These are phyloP conservation scores for Melanogrammus aeglefinus DNA, from an alignment of 2,797 vertebrate genomes.

Conservation along the genomic window DNA sequence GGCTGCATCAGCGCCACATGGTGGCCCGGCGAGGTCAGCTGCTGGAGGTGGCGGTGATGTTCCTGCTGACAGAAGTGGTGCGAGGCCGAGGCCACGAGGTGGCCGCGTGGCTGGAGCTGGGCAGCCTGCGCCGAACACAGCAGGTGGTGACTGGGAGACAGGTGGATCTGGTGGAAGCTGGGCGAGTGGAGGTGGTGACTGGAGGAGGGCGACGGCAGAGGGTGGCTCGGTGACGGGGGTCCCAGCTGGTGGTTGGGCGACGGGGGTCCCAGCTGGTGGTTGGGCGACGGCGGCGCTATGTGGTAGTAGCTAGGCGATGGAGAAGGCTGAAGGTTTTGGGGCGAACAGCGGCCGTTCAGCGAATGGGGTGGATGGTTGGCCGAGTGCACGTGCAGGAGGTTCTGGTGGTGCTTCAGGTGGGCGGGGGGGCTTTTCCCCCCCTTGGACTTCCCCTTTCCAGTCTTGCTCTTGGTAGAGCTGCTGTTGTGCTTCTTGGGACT, in stretches of 20 bases:
- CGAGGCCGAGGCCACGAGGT: slow-evolving; percentile 44
- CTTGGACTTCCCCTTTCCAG: slow-evolving; percentile 64
- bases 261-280: slow-evolving; percentile 39
- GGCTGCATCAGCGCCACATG: slow-evolving; percentile 48
- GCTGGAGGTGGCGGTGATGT: slow-evolving; percentile 31
- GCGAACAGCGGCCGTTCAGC: slow-evolving; percentile 38
- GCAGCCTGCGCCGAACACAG: slow-evolving; percentile 37
- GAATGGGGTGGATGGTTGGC: slow-evolving; percentile 44
- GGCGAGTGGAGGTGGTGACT: slow-evolving; percentile 46
- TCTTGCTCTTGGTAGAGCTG: slow-evolving; percentile 54
- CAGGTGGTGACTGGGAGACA: slow-evolving; percentile 52
- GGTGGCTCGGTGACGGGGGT: slow-evolving; percentile 41
- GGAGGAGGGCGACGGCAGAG: slow-evolving; percentile 37
- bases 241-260: slow-evolving; percentile 50
- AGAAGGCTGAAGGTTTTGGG: slow-evolving; percentile 55
- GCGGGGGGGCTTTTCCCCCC: slow-evolving; percentile 47
- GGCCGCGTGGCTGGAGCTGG: slow-evolving; percentile 30
- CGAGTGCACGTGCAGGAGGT: slow-evolving; percentile 56
- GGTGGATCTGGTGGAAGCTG: slow-evolving; percentile 53
- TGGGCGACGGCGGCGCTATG: slow-evolving; percentile 53
- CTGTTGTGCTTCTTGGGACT: slow-evolving; percentile 61
- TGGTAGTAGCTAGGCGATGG: slow-evolving; percentile 70
- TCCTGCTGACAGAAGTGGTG: slow-evolving; percentile 54
- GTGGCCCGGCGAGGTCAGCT: slow-evolving; percentile 41
- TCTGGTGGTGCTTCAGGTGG: slow-evolving; percentile 54